phyloP scores from a whole-genome alignment of 2,113 vertebrate species.

The Tragelaphus buxtoni region DNA sequence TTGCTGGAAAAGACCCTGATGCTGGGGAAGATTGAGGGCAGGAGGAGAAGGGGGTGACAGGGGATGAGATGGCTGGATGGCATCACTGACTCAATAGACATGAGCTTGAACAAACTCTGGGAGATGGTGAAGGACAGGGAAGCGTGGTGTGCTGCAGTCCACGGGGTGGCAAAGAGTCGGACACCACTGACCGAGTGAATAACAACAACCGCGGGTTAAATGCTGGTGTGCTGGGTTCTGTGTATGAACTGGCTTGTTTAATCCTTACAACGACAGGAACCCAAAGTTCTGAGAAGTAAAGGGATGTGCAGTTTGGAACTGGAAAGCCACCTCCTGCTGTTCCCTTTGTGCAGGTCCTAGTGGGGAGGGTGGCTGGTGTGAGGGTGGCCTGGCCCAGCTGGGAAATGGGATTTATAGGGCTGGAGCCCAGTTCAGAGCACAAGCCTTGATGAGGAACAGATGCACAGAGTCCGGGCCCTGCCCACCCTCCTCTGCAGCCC shows the following conservation, averaged over 20 bases:
- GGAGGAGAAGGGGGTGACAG: neutral
- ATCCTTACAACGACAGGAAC: neutral
- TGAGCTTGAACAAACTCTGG: neutral
- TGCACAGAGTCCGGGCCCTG: neutral
- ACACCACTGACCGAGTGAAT: neutral
- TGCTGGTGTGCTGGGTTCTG: fast-evolving
- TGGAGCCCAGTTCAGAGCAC: neutral
- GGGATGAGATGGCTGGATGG: neutral
- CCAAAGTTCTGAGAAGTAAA: neutral
- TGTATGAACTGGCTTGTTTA: neutral
- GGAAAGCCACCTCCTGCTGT: neutral
- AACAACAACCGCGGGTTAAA: neutral
- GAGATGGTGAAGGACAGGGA: neutral
- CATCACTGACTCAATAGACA: neutral
- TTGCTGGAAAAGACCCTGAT: neutral
- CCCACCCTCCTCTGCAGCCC: neutral
- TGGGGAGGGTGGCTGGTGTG: neutral
- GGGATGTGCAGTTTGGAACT: neutral
- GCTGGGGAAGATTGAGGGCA: neutral
- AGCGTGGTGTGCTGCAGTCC: neutral
- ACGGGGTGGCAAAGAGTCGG: neutral
- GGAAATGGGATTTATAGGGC: slow-evolving; percentile 17
- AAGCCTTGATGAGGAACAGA: slow-evolving; percentile 52
- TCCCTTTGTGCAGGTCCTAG: neutral
- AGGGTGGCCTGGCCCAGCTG: neutral